Evolutionary conservation across 2,113 vertebrate genomes (phyloP).

Genomic region (Lagopus muta): DNA sequence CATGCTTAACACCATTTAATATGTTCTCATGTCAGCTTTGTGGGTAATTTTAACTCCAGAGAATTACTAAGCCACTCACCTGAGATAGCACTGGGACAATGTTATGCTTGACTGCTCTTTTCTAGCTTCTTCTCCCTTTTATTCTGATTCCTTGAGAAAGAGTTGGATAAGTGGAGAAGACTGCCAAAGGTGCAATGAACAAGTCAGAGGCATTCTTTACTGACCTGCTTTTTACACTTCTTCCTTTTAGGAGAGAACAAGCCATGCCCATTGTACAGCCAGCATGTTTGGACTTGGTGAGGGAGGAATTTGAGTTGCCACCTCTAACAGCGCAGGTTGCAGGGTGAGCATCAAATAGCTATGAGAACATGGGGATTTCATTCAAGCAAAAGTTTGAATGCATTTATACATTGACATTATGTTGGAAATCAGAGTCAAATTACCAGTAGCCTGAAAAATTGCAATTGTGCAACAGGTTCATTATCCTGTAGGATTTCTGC

Average conservation of each 20-base stretch:
- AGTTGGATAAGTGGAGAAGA: background rate
- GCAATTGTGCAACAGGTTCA: background rate
- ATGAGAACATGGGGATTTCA: background rate
- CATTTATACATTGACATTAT: background rate
- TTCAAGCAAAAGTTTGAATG: background rate
- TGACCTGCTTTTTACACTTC: background rate
- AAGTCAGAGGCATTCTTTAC: background rate
- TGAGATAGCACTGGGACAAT: background rate
- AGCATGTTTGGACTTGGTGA: slow-evolving; percentile 11
- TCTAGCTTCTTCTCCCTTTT: background rate
- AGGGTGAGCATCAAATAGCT: background rate
- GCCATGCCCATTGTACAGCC: slow-evolving; percentile 8
- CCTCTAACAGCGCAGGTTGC: background rate
- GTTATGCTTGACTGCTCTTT: slow-evolving; percentile 5
- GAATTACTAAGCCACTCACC: background rate
- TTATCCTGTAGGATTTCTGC: background rate
- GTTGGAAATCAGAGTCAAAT: background rate
- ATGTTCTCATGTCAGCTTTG: background rate
- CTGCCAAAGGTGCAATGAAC: background rate
- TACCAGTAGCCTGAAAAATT: background rate
- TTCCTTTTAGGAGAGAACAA: background rate
- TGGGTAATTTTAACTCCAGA: background rate
- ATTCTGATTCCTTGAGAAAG: background rate
- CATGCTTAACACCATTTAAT: background rate
- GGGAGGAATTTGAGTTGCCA: background rate